A percentile compares a stretch with the other conserved stretches of the same genome.
These are phyloP conservation scores for Lepidonotus clava DNA, from an alignment of 2,888 invertebrate species.

Conservation along the genomic window DNA sequence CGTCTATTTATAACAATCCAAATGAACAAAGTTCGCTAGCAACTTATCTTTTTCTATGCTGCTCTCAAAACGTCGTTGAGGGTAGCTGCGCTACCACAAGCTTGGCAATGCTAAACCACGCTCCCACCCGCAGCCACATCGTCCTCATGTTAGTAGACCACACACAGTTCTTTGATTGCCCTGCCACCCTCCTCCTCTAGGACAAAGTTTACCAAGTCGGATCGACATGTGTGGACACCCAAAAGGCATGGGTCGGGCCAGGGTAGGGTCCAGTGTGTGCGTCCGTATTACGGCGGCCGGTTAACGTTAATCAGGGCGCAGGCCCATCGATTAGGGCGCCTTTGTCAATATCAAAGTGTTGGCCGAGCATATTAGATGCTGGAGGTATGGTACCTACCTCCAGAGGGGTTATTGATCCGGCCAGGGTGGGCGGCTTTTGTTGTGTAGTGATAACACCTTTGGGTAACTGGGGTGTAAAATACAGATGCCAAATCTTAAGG, in stretches of 20 bases:
- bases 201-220: not conserved
- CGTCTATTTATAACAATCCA: no score
- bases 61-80: no score
- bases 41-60: no score
- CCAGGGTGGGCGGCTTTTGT: no score
- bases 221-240: not conserved
- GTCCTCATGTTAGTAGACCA: not conserved
- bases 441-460: no score
- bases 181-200: not conserved
- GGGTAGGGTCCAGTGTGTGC: not conserved
- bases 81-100: no score
- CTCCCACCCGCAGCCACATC: not conserved
- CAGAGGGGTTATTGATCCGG: no score
- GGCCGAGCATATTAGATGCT: not conserved
- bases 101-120: no score
- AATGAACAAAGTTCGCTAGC: no score
- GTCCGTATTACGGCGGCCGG: not conserved
- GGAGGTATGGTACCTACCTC: no score
- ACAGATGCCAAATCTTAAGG: no score
- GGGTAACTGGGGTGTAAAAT: no score
- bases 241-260: not conserved
- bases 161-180: conserved; percentile 1
- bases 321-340: not conserved
- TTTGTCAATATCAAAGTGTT: conserved; percentile 9
- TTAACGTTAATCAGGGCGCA: not conserved